Conservation (phyloP, 2,888 invertebrate genomes). For the Scaeva pyrastri region DNA sequence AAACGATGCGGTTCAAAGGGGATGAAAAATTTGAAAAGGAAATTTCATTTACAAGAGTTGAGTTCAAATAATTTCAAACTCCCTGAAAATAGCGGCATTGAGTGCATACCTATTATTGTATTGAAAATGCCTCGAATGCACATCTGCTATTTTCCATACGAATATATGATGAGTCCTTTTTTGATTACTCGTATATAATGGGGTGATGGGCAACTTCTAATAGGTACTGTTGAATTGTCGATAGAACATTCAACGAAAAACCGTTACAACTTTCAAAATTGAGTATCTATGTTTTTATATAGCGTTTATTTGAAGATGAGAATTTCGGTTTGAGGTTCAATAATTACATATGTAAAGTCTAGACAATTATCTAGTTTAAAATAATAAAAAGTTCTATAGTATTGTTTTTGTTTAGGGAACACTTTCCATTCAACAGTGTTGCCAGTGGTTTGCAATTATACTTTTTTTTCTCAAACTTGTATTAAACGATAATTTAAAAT, state of each 20-base stretch:
- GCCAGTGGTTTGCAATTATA: too few relatives aligned
- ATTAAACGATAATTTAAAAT: too few relatives aligned
- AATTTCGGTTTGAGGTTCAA: not conserved
- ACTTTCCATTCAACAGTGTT: too few relatives aligned
- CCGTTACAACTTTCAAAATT: slow-evolving; percentile 29
- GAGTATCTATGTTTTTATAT: not conserved
- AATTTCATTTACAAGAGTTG: not conserved
- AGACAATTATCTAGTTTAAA: too few relatives aligned
- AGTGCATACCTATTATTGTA: not conserved
- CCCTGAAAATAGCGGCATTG: not conserved
- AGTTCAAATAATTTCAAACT: not conserved
- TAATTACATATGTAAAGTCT: too few relatives aligned
- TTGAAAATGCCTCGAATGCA: slow-evolving; percentile 13
- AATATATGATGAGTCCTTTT: not conserved
- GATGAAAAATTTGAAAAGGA: not conserved
- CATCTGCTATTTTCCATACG: slow-evolving; percentile 21
- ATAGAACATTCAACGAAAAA: slow-evolving; percentile 8
- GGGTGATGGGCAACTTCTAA: not conserved
- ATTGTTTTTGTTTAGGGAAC: too few relatives aligned
- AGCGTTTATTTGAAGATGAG: not conserved
- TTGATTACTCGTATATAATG: not conserved
- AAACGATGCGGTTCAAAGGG: not conserved
- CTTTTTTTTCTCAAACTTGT: too few relatives aligned
- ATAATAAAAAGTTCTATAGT: too few relatives aligned
- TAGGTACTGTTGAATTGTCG: not conserved